These are phyloP conservation scores for Orbicella faveolata DNA, from an alignment of 64 coral and sea anemone genomes.

Conservation along the genomic window DNA sequence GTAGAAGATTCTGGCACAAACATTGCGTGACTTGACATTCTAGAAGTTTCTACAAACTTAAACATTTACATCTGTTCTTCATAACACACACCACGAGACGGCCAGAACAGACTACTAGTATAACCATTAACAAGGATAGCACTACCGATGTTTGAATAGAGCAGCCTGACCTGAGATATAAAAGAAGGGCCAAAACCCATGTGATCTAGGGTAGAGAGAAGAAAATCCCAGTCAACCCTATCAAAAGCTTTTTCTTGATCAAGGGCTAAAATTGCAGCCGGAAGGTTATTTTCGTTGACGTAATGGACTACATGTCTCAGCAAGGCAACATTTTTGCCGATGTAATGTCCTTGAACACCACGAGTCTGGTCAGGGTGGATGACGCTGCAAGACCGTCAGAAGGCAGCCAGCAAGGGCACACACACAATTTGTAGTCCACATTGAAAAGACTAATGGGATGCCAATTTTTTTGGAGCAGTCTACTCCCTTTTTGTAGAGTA, in stretches of 20 bases:
- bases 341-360: slow-evolving; percentile 24
- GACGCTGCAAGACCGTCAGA: slow-evolving; percentile 9
- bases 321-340: slow-evolving; percentile 15
- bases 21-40: too few relatives aligned
- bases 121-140: slow-evolving; percentile 17
- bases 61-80: too few relatives aligned
- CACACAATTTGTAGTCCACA: slow-evolving; percentile 25
- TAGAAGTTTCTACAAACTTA: too few relatives aligned
- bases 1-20: too few relatives aligned
- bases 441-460: too few relatives aligned
- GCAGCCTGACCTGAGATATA: not conserved
- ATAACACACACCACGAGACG: too few relatives aligned
- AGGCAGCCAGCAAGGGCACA: slow-evolving; percentile 32
- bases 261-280: not conserved
- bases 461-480: not conserved
- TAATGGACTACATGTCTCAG: too few relatives aligned
- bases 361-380: slow-evolving; percentile 15
- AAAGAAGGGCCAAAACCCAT: slow-evolving; percentile 57
- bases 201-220: not conserved
- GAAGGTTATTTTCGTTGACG: not conserved
- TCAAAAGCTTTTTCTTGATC: too few relatives aligned
- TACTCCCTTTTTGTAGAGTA: slow-evolving; percentile 16
- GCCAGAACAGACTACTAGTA: too few relatives aligned
- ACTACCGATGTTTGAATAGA: slow-evolving; percentile 5
- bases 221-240: slow-evolving; percentile 53